A percentile compares a stretch with the other conserved stretches of the same genome.
phyloP scores from a whole-genome alignment of 2,888 invertebrate species.

The Orchesella flavescens region DNA sequence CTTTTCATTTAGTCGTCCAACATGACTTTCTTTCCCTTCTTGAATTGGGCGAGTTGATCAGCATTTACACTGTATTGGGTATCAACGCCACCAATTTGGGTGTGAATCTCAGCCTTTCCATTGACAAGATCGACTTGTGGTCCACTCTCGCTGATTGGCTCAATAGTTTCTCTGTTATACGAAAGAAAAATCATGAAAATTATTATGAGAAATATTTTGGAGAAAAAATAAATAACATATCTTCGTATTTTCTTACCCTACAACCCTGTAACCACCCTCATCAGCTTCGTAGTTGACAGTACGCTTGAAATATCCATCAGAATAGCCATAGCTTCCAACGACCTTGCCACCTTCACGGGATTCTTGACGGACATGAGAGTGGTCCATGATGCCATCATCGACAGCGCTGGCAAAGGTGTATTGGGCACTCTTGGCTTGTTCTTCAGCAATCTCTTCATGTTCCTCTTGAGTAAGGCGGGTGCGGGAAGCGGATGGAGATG shows the following conservation, averaged over 20 bases:
- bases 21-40: not conserved
- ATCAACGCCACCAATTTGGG: constrained; percentile 74
- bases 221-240: too few species aligned
- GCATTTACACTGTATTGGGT: constrained; percentile 75
- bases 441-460: not conserved
- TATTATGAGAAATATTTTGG: not conserved
- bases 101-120: constrained; percentile 75
- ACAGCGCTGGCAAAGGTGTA: constrained; percentile 76
- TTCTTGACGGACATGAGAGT: constrained; percentile 74
- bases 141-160: constrained; percentile 76
- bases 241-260: constrained; percentile 75
- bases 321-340: constrained; percentile 78
- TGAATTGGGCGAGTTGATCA: constrained; percentile 73
- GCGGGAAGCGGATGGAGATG: too few species aligned
- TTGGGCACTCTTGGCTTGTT: constrained; percentile 74
- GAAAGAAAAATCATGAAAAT: not conserved
- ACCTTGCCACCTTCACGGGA: constrained; percentile 75
- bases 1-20: not conserved
- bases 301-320: constrained; percentile 76
- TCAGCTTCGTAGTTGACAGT: constrained; percentile 78
- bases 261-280: constrained; percentile 79
- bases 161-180: constrained; percentile 75
- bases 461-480: not conserved
- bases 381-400: constrained; percentile 76
- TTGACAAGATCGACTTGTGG: constrained; percentile 75